A percentile compares a stretch with the other conserved stretches of the same genome.
Conservation (phyloP, 2,888 invertebrate species). For the Electrophaes corylata region DNA sequence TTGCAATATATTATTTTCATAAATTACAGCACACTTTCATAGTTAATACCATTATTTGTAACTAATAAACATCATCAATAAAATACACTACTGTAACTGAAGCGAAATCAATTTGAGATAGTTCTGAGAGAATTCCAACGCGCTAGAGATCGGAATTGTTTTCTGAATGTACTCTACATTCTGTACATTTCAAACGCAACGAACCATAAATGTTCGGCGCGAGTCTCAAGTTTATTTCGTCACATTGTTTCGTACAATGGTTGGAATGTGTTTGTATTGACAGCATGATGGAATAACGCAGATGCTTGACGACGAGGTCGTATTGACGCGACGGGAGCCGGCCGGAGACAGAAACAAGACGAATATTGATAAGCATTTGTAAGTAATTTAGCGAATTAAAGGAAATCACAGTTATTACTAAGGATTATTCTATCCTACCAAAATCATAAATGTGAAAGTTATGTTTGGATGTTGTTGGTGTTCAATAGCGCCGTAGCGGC, state of each 20-base stretch:
- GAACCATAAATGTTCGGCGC: not conserved
- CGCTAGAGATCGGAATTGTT: not conserved
- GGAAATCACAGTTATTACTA: too few species aligned
- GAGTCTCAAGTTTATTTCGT: slow-evolving; percentile 6
- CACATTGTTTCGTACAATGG: slow-evolving; percentile 43
- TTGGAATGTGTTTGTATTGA: slow-evolving; percentile 66
- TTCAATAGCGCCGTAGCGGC: too few species aligned
- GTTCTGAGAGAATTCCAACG: not conserved
- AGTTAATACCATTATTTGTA: not conserved
- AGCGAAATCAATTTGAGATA: slow-evolving; percentile 6
- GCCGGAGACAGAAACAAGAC: slow-evolving; percentile 63
- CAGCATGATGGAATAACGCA: slow-evolving; percentile 71
- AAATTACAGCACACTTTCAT: not conserved
- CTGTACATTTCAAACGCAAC: not conserved
- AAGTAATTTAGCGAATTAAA: slow-evolving; percentile 42
- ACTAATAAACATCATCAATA: slow-evolving; percentile 9
- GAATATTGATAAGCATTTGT: slow-evolving; percentile 57
- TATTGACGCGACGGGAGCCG: slow-evolving; percentile 49
- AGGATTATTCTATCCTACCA: too few species aligned
- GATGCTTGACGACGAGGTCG: slow-evolving; percentile 54
- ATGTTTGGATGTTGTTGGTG: too few species aligned
- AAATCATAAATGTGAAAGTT: too few species aligned
- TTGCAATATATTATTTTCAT: not conserved
- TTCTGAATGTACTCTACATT: not conserved
- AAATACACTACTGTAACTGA: not conserved